Base-by-base conservation (phyloP, 2,888 invertebrate species). In the Drosophila aldrichi region DNA sequence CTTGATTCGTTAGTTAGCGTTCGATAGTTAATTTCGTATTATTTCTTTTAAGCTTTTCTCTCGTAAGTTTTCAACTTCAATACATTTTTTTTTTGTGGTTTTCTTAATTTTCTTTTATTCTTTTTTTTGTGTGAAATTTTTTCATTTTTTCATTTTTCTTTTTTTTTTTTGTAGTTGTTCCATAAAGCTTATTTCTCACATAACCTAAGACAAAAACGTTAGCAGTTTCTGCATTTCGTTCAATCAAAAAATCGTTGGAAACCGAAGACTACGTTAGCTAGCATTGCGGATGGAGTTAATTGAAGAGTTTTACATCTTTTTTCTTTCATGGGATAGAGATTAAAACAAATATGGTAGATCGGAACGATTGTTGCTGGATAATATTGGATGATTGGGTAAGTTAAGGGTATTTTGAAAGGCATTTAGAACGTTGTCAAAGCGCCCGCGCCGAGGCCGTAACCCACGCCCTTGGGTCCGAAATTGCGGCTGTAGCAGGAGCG, bases 401-500 rank as follows among this genome's bases (percentile, higher is more conserved):
- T 74, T 56, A 3, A 22, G n/a, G 38, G 34, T 62, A 14, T 43
- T n/a, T 9, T 3, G 14, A 49, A 34, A 20, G 32, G 55, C 61
- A 94, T 95, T 95, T 96, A 97, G 93, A 96, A 96, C 96, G 97
- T 97, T 91, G 97, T 96, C 88, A 97, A 95, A 91, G 96, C 95
- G 93, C 98, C 98, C 92, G 97, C 97, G 89, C 98, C 98, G 94
- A 97, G 94, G 82, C 98, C 98, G 92, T 96, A 98, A 79, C 98
- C 98, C 90, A 97, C 97, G 82, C 97, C 97, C 92, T 96, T 97
- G 43, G 97, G 97, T 62, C 97, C 97, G 92, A 95, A 98, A 93
- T 96, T 96, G 91, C 96, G 95, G 83, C 96, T 96, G 93, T 98
- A 98, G 93, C 97, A 98, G 81, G 97, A 95, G 92, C 96, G 95